These are phyloP conservation scores for Sander vitreus DNA, from an alignment of 2,113 vertebrate species.

Conservation along the genomic window DNA sequence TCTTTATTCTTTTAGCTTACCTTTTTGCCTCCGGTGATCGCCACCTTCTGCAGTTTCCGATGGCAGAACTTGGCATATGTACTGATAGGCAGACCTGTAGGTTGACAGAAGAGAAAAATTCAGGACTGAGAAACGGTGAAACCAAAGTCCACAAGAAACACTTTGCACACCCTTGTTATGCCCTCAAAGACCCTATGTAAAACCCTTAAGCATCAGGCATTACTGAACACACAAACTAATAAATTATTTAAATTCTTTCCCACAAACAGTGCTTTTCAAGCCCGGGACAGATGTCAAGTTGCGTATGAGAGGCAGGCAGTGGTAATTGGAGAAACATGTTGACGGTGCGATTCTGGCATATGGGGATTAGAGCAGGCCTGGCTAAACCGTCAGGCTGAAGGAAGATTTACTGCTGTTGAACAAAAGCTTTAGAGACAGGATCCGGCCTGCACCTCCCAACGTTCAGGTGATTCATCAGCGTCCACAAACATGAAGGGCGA, in stretches of 20 bases:
- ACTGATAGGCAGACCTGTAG: slow-evolving; percentile 89
- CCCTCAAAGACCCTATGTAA: slow-evolving; percentile 11
- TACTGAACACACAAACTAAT: slow-evolving; percentile 51
- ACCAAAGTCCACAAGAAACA: slow-evolving; percentile 12
- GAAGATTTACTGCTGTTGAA: slow-evolving; percentile 75
- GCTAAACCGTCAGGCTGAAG: slow-evolving; percentile 66
- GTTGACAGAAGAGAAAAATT: slow-evolving; percentile 28
- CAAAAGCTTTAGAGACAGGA: slow-evolving; percentile 72
- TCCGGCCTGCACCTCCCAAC: slow-evolving; percentile 61
- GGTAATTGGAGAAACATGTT: slow-evolving; percentile 73
- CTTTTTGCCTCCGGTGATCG: slow-evolving; percentile 91
- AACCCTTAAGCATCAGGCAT: slow-evolving; percentile 44
- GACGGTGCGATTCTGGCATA: slow-evolving; percentile 65
- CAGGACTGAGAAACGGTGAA: slow-evolving; percentile 5
- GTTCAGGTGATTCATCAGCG: slow-evolving; percentile 75
- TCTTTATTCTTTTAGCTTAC: slow-evolving; percentile 73
- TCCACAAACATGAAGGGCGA: slow-evolving; percentile 52
- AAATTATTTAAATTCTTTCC: slow-evolving; percentile 61
- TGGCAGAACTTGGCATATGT: slow-evolving; percentile 92
- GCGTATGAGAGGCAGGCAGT: slow-evolving; percentile 38
- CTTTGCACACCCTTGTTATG: not conserved
- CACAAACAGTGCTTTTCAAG: slow-evolving; percentile 38
- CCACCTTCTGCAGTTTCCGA: slow-evolving; percentile 91
- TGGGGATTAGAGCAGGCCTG: slow-evolving; percentile 64
- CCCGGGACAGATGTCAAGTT: slow-evolving; percentile 61